These are phyloP conservation scores for Tetraodon nigroviridis DNA, from an alignment of 2,113 vertebrate genomes.

Conservation along the genomic window DNA sequence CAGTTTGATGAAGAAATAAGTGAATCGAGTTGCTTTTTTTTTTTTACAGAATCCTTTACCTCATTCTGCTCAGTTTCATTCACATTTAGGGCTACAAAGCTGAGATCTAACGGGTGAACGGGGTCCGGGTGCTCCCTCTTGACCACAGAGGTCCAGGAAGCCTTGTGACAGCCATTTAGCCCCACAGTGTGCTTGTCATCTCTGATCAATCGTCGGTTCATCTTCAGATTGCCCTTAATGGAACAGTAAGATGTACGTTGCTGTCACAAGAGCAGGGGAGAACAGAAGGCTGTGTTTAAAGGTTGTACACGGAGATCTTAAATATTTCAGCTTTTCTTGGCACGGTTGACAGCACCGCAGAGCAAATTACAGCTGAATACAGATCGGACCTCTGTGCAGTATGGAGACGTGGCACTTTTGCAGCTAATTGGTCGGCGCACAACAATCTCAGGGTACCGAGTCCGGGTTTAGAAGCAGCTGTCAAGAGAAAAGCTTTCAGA, in stretches of 20 bases:
- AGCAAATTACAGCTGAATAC: constrained; percentile 45
- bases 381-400: constrained; percentile 23
- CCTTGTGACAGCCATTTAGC: constrained; percentile 59
- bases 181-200: constrained; percentile 31
- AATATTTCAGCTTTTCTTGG: constrained; percentile 51
- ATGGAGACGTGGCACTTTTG: constrained; percentile 38
- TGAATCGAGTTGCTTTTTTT: constrained; percentile 3
- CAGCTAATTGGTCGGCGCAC: constrained; percentile 40
- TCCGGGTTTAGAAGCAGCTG: constrained; percentile 14
- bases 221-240: constrained; percentile 64
- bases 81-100: constrained; percentile 20
- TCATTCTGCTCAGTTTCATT: constrained; percentile 21
- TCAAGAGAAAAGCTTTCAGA: constrained; percentile 5
- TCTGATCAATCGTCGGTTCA: constrained; percentile 54
- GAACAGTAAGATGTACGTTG: constrained; percentile 35
- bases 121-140: constrained; percentile 38
- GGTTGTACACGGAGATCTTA: constrained; percentile 38
- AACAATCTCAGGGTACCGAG: constrained; percentile 38
- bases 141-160: constrained; percentile 51
- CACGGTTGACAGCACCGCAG: constrained; percentile 35
- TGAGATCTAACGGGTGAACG: constrained; percentile 49
- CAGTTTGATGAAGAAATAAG: background rate
- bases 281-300: constrained; percentile 46
- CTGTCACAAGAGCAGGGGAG: constrained; percentile 31
- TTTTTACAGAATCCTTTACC: constrained; percentile 25